Percentiles rank a stretch among this genome's conserved stretches.
Evolutionary conservation across 2,888 invertebrate species (phyloP).

Genomic region (Ophion obscuratus): DNA sequence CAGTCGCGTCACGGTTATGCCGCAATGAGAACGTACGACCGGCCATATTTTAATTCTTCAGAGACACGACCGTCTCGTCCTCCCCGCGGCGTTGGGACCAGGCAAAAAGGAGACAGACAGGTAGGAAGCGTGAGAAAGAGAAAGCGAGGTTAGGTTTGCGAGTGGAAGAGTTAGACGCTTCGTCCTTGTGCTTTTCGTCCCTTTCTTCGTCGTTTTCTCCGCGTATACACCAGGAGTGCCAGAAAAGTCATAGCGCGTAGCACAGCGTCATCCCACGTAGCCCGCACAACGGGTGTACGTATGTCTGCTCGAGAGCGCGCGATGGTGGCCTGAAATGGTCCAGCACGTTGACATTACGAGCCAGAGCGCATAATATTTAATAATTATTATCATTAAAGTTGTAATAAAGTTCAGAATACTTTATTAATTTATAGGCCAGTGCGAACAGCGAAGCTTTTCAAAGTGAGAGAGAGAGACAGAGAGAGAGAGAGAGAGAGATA

Average conservation of each 20-base stretch:
- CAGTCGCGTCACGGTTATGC: conserved; percentile 82
- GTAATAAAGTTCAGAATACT: conserved; percentile 84
- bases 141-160: conserved; percentile 36
- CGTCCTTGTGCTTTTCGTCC: conserved; percentile 52
- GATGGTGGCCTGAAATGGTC: conserved; percentile 12
- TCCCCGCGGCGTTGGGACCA: conserved; percentile 68
- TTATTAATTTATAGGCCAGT: conserved; percentile 84
- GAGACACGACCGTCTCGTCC: conserved; percentile 77
- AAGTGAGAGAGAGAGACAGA: conserved; percentile 12
- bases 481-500: not conserved
- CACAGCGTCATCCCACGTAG: conserved; percentile 31
- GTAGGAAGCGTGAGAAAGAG: not conserved
- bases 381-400: conserved; percentile 84
- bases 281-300: conserved; percentile 12
- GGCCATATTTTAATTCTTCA: conserved; percentile 83
- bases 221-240: conserved; percentile 44
- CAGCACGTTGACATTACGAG: conserved; percentile 78
- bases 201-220: conserved; percentile 64
- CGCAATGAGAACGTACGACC: conserved; percentile 83
- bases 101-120: conserved; percentile 11
- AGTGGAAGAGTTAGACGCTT: conserved; percentile 39
- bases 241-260: conserved; percentile 48
- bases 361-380: conserved; percentile 82
- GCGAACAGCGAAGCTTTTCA: conserved; percentile 46
- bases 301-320: conserved; percentile 55